Base-by-base conservation (phyloP, 2,113 vertebrate species). In the Oxygymnocypris stewartii region DNA sequence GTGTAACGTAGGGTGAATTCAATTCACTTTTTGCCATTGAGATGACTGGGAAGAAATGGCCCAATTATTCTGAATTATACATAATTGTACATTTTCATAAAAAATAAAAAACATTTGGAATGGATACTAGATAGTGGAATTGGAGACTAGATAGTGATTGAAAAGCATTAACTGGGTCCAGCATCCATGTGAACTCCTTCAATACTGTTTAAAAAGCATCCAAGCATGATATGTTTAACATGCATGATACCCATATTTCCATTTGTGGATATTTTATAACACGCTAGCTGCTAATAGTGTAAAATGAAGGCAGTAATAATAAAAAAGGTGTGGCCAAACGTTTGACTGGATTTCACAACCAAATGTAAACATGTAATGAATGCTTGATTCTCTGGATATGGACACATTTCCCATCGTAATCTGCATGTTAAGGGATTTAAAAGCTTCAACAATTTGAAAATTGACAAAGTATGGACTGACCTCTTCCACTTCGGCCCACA, bases 401-500 rank as follows among this genome's bases (percentile, higher is more conserved):
- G 13, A 42, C n/a, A 25, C 23, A 25, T 16, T 44, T 25, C 12
- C 23, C 18, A 40, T 4, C 28, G 59, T 18, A 81, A 31, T n/a
- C 4, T 47, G 9, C 23, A 67, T 3, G 28, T 59, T 65, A 67
- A 28, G n/a, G 57, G 37, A 54, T 61, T 74, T 40, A 20, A 42
- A 65, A 3, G 1, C 12, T 40, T 37, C 12, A 65, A 76, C 59
- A 54, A 63, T 18, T 37, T 2, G 9, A 2, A 67, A 54, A 35
- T 20, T 67, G 3, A 8, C 18, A 31, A 23, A 59, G 81, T 25
- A 23, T 11, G 80, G 91, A 91, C 96, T 93, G 94, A 99, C 98
- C 98, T 97, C 98, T 94, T 94, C 98, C 98, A 84, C 98, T 99
- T 91, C 98, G 96, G 90, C 98, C 98, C 92, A 99, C 98, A 81